These are phyloP conservation scores for Cryptocephalus primarius DNA, from an alignment of 2,888 invertebrate genomes.

Conservation along the genomic window DNA sequence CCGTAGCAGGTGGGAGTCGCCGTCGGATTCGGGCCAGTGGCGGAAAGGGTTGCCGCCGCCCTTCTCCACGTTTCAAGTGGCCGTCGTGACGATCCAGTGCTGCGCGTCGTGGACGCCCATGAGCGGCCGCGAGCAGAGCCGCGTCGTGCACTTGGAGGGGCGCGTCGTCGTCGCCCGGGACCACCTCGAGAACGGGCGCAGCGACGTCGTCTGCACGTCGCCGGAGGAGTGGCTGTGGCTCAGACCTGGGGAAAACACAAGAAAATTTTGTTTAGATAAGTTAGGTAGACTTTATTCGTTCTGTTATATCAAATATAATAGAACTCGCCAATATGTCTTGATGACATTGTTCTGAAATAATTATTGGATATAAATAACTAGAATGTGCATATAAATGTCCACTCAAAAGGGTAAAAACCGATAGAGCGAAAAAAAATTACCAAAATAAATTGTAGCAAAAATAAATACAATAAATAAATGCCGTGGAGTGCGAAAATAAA, in stretches of 20 bases:
- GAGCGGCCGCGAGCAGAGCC: slow-evolving; percentile 13
- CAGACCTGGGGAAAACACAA: slow-evolving; percentile 24
- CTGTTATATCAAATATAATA: too few species aligned
- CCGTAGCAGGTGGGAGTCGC: neutral
- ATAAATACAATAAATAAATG: too few species aligned
- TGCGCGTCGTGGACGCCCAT: slow-evolving; percentile 8
- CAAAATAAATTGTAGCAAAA: too few species aligned
- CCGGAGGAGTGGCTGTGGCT: slow-evolving; percentile 36
- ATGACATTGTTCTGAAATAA: too few species aligned
- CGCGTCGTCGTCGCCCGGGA: slow-evolving; percentile 26
- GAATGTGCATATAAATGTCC: too few species aligned
- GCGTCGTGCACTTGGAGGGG: slow-evolving; percentile 11
- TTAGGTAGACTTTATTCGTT: too few species aligned
- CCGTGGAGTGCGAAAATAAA: too few species aligned
- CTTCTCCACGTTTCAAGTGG: slow-evolving; percentile 28
- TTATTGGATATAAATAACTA: too few species aligned
- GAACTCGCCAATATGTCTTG: too few species aligned
- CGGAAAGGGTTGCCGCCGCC: slow-evolving; percentile 11
- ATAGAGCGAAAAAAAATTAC: too few species aligned
- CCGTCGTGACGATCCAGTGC: slow-evolving; percentile 31
- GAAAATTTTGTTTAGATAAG: neutral
- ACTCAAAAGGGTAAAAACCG: too few species aligned
- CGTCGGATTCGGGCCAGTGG: slow-evolving; percentile 2
- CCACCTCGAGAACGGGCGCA: slow-evolving; percentile 31
- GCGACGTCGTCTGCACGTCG: slow-evolving; percentile 31